Evolutionary conservation across 2,888 invertebrate species (phyloP), one percentile per base, ranked within the genome.

Genomic region (Trachelus tabidus): DNA sequence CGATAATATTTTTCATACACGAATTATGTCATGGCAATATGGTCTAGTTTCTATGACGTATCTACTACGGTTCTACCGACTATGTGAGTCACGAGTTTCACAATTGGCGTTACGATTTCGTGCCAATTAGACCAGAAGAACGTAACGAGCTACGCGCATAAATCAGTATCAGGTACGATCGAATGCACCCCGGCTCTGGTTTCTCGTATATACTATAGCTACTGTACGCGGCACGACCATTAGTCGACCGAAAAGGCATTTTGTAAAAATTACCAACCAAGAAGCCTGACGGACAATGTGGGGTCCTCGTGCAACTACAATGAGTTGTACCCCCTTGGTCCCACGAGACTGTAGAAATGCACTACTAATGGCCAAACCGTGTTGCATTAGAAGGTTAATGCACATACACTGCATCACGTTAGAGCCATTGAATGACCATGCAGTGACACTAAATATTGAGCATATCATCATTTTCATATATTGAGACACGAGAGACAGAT

Each of bases 381-480:
- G 89, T 89, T 88, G 87, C 88, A 85, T 88, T 87, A 87, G 86
- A 85, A 82, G 86, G 88, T 87, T 88, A 87, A 89, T 87, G 86
- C 86, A 84, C 82, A 80, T 80, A 76, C 71, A 34, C 31, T 71
- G 77, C 79, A 23, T 56, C 56, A 6, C 23, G 56, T 56, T 56
- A 56, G 56, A 56, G 23, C 56, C 56, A 56, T 56, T 15, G 56
- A 56, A 56, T 56, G 56, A 56, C 56, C 23, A 56, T 56, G 56
- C 56, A 23, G 23, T 23, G 56, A 56, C 56, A 56, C 56, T 56
- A 56, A 56, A 56, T 56, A 56, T 56, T 56, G 56, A 56, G 2
- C 23, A 23, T 56, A 23, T 56, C 56, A 56, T 23, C 56, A 9
- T 56, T 56, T 15, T 23, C 56, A 56, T 23, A 56, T 23, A 56